Conservation (phyloP, 1,140 invertebrate genomes). For the Triops cancriformis region DNA sequence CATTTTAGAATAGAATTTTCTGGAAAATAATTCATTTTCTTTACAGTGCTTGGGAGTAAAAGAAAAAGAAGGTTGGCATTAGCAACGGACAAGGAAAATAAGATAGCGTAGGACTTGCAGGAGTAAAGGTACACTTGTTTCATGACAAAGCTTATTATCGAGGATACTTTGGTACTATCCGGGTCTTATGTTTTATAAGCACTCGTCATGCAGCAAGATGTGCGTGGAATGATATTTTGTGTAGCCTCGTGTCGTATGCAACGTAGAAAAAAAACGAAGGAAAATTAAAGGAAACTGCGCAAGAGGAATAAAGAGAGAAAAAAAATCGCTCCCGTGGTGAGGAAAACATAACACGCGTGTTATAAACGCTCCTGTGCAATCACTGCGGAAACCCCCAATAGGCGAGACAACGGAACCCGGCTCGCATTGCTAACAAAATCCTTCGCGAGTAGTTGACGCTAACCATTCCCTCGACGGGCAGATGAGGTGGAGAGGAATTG, state of each 20-base stretch:
- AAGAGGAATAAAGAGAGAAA: neutral
- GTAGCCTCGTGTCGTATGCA: neutral
- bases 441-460: neutral
- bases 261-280: neutral
- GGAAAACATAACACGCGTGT: neutral
- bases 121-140: neutral
- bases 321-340: neutral
- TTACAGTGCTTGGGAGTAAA: slow-evolving; percentile 27
- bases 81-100: slow-evolving; percentile 13
- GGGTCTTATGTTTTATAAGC: neutral
- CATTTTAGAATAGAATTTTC: neutral
- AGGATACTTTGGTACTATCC: neutral
- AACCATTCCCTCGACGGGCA: too few relatives aligned
- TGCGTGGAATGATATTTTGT: slow-evolving; percentile 5
- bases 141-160: neutral
- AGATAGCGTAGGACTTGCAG: neutral
- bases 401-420: neutral
- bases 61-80: slow-evolving; percentile 26
- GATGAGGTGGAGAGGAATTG: too few relatives aligned
- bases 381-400: neutral
- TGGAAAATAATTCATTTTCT: neutral
- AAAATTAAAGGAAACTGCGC: neutral
- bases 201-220: neutral
- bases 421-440: neutral
- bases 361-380: neutral